phyloP scores from a whole-genome alignment of 64 coral and sea anemone species.

The Catalaphyllia jardinei region DNA sequence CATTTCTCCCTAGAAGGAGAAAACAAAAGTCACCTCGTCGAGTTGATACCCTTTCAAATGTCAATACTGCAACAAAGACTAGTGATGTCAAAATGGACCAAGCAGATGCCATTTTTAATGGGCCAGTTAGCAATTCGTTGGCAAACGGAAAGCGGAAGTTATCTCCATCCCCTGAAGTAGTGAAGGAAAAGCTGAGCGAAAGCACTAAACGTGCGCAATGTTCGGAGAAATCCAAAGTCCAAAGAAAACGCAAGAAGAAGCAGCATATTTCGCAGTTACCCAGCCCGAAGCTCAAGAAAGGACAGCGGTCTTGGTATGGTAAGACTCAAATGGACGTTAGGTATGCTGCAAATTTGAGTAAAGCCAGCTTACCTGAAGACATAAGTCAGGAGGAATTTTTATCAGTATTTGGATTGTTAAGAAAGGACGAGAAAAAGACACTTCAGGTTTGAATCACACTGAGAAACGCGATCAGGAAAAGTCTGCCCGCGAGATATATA shows the following conservation, averaged over 20 bases:
- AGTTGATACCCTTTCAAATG: not conserved
- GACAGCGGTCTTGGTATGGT: not conserved
- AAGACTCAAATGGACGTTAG: not conserved
- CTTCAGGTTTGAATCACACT: not conserved
- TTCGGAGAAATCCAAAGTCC: not conserved
- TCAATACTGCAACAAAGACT: not conserved
- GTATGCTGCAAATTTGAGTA: not conserved
- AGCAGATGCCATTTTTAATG: not conserved
- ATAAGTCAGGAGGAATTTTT: slow-evolving; percentile 21
- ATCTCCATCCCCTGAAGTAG: not conserved
- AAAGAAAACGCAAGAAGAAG: not conserved
- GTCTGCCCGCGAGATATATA: too few relatives aligned
- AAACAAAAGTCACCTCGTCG: slow-evolving; percentile 20
- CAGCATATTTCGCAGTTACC: not conserved
- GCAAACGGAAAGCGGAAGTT: slow-evolving; percentile 7
- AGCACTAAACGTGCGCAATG: not conserved
- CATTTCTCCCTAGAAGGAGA: not conserved
- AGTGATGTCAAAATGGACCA: not conserved
- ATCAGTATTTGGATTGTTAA: slow-evolving; percentile 1
- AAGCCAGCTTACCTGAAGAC: slow-evolving; percentile 8
- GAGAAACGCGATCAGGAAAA: not conserved
- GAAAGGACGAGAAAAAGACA: not conserved
- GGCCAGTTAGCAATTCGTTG: too few relatives aligned
- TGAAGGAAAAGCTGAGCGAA: not conserved
- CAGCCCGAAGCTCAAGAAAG: not conserved